Base-by-base conservation (phyloP, 2,888 invertebrate genomes). In the Clostera curtula region DNA sequence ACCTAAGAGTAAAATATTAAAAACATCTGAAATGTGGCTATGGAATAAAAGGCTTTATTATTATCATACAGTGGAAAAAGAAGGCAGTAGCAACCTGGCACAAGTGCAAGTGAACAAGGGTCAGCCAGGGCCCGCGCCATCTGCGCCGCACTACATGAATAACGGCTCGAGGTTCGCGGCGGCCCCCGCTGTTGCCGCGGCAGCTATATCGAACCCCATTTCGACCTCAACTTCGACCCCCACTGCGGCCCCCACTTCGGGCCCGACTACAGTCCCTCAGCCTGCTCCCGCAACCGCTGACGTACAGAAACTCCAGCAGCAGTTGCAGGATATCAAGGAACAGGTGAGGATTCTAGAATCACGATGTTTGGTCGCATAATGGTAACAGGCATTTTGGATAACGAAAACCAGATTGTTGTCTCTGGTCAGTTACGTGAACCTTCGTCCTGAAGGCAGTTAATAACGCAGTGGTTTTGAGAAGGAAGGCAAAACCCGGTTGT, bases 291-390 rank as follows among this genome's bases (percentile, higher is more conserved):
- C 60, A 23, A 61, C 59, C 20, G 62, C 75, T 33, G 97, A 97
- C 72, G 92, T 97, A 30, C 97, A 98, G 66, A 80, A 80, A 24
- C 57, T 80, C 15, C 80, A 80, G 42, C 80, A 80, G 30, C 97
- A 98, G 64, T 76, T 98, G 37, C 96, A 97, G 73, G 98, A 98
- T 67, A 97, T 98, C 56, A 97, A 97, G 67, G 97, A 98, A 74
- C 97, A 97, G 89, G 96, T 95, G 62, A 17, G 11, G 6, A 7
- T 17, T 2, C 6, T 4, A 6, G 10, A 14, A 19, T 7, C n/a
- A 3, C n/a, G 3, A 4, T 8, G 16, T 7, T 1, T 12, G n/a
- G n/a, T n/a, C n/a, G n/a, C n/a, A n/a, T n/a, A n/a, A n/a, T n/a
- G n/a, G n/a, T n/a, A n/a, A n/a, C n/a, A n/a, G n/a, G n/a, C n/a